Conservation (phyloP, 2,113 vertebrate genomes). For the Gadus chalcogrammus region DNA sequence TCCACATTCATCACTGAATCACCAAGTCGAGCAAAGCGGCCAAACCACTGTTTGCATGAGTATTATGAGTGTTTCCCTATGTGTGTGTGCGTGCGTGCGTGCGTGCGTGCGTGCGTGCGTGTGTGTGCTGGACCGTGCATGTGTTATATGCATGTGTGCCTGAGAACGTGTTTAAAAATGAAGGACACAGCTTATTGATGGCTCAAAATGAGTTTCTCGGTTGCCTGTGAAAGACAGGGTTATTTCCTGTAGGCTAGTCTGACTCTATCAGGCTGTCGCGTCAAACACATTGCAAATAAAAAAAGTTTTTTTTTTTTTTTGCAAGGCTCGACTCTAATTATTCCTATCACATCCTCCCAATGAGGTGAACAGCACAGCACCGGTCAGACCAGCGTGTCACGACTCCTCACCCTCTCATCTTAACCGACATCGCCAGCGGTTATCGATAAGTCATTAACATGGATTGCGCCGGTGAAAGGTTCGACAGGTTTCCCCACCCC, state of each 20-base stretch:
- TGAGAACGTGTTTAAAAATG: neutral
- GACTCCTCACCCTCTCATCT: neutral
- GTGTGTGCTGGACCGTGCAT: neutral
- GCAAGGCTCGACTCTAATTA: too few species aligned
- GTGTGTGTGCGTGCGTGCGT: constrained; percentile 9
- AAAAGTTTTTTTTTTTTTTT: too few species aligned
- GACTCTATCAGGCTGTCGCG: too few species aligned
- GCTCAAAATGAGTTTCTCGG: too few species aligned
- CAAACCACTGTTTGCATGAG: too few species aligned
- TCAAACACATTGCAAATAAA: too few species aligned
- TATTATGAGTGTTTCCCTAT: neutral
- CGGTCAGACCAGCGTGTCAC: neutral
- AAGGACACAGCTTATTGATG: too few species aligned
- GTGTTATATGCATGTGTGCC: constrained; percentile 7
- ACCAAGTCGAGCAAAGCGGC: constrained; percentile 12
- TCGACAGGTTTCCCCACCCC: neutral
- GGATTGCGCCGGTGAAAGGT: constrained; percentile 50
- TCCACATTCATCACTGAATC: constrained; percentile 55
- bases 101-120: constrained; percentile 11
- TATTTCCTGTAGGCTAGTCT: too few species aligned
- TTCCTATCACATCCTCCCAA: too few species aligned
- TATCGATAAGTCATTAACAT: constrained; percentile 64
- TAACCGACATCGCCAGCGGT: constrained; percentile 17
- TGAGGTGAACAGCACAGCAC: too few species aligned
- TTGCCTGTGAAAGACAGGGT: too few species aligned